Evolutionary conservation across 2,113 vertebrate species (phyloP).

Genomic region (Takifugu bimaculatus): DNA sequence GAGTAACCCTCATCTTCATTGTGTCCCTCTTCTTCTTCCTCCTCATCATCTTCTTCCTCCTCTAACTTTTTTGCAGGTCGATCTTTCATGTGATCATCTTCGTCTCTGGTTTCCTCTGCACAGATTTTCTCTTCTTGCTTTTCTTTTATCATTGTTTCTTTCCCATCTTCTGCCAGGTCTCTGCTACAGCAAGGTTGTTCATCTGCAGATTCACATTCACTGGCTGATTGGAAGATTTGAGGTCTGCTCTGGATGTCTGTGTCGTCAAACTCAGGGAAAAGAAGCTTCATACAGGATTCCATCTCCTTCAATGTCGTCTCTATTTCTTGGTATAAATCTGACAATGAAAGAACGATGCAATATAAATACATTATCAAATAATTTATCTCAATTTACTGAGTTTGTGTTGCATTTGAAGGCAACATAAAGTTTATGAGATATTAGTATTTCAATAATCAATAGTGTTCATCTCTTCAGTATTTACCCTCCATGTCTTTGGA

Average conservation of each 20-base stretch:
- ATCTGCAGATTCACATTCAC: conserved; percentile 36
- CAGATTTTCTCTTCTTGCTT: not conserved
- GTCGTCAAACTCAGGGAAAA: conserved; percentile 73
- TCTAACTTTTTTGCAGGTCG: not conserved
- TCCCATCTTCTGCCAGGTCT: conserved; percentile 48
- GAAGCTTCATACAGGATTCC: conserved; percentile 84
- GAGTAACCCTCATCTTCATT: conserved; percentile 36
- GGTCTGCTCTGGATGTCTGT: not conserved
- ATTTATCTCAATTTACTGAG: no score
- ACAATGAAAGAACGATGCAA: conserved; percentile 2
- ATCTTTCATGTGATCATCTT: not conserved
- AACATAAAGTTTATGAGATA: not conserved
- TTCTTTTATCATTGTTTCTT: not conserved
- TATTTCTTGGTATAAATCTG: conserved; percentile 81
- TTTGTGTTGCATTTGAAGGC: no score
- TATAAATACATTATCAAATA: not conserved
- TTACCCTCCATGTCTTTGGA: conserved; percentile 85
- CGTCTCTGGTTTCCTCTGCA: not conserved
- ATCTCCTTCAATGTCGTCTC: conserved; percentile 80
- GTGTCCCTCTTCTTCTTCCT: not conserved
- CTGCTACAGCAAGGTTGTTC: conserved; percentile 88
- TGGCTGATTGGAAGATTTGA: conserved; percentile 2
- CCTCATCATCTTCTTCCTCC: not conserved
- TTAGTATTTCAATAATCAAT: not conserved
- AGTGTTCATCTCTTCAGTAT: not conserved